Evolutionary conservation across 2,888 invertebrate species (phyloP).

Genomic region (Emmelina monodactyla): DNA sequence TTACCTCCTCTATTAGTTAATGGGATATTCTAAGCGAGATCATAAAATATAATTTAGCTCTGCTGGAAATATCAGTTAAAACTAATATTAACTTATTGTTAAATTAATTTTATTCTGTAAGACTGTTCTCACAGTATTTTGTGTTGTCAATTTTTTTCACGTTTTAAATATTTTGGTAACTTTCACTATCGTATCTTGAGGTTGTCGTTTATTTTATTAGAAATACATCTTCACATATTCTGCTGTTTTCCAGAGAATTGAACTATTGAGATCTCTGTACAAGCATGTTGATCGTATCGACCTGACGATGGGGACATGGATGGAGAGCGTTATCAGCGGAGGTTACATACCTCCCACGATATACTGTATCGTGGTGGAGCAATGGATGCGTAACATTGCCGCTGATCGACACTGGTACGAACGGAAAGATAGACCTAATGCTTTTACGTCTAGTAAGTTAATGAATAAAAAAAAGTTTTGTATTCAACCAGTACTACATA

Average conservation of each 20-base stretch:
- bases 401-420: slow-evolving; percentile 86
- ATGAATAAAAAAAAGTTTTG: background rate
- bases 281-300: slow-evolving; percentile 82
- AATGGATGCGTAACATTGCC: slow-evolving; percentile 77
- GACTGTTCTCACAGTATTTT: no score
- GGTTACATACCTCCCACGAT: slow-evolving; percentile 89
- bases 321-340: slow-evolving; percentile 79
- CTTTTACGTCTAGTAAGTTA: slow-evolving; percentile 30
- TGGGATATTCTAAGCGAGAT: slow-evolving; percentile 12
- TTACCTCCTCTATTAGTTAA: slow-evolving; percentile 79
- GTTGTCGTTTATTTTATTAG: no score
- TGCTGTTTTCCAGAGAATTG: slow-evolving; percentile 38
- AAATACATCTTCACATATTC: no score
- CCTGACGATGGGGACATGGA: slow-evolving; percentile 86
- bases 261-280: slow-evolving; percentile 27
- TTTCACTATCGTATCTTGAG: no score
- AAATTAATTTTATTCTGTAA: no score
- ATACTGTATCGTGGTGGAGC: slow-evolving; percentile 87
- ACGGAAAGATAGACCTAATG: slow-evolving; percentile 29
- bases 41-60: background rate
- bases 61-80: slow-evolving; percentile 18
- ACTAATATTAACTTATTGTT: no score
- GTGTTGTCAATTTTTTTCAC: no score
- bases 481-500: no score
- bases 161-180: no score